These are phyloP conservation scores for Bubalus kerabau DNA, from an alignment of 2,113 vertebrate genomes.

Conservation along the genomic window DNA sequence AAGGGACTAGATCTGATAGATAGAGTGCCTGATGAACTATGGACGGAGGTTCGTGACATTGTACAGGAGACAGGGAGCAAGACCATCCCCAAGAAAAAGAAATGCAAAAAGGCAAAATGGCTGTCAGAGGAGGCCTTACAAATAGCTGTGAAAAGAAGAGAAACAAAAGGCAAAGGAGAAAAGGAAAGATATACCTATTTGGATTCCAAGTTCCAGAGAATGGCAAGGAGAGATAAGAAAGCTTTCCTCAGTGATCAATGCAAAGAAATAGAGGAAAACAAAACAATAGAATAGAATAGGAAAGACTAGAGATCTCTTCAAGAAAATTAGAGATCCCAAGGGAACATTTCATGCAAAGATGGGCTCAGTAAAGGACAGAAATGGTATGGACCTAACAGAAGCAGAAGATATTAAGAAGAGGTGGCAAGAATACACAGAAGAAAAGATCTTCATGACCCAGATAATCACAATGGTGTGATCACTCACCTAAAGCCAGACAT, in stretches of 20 bases:
- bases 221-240: background rate
- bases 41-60: too few relatives aligned
- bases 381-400: background rate
- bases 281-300: background rate
- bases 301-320: background rate
- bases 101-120: background rate
- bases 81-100: background rate
- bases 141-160: background rate
- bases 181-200: background rate
- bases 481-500: too few relatives aligned
- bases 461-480: too few relatives aligned
- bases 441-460: too few relatives aligned
- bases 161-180: background rate
- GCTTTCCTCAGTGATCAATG: background rate
- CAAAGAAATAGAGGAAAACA: background rate
- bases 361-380: background rate
- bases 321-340: background rate
- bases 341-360: background rate
- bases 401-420: background rate
- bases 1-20: background rate
- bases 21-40: too few relatives aligned
- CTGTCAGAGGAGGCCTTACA: background rate
- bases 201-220: background rate
- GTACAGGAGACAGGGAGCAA: background rate
- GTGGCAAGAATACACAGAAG: background rate